Conservation (phyloP, 2,888 invertebrate species). For the Geophilus truncorum region DNA sequence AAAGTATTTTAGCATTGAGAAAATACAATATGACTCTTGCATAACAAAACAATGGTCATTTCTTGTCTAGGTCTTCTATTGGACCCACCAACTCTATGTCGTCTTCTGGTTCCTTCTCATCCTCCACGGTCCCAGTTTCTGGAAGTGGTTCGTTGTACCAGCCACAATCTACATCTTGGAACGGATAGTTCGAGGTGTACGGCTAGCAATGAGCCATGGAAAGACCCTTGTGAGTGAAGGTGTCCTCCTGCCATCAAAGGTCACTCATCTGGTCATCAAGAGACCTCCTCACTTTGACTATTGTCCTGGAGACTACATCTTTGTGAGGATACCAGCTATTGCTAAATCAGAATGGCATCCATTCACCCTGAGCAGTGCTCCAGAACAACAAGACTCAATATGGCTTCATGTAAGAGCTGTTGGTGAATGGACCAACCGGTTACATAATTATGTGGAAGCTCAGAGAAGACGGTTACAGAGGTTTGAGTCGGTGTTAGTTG, state of each 20-base stretch:
- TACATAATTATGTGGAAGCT: constrained; percentile 77
- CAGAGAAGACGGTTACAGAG: constrained; percentile 56
- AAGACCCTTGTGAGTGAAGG: constrained; percentile 87
- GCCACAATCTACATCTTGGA: constrained; percentile 73
- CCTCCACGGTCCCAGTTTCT: constrained; percentile 86
- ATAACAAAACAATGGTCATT: too few relatives aligned
- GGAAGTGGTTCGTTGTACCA: constrained; percentile 89
- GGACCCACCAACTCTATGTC: constrained; percentile 80
- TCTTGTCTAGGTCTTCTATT: constrained; percentile 72
- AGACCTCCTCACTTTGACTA: constrained; percentile 80
- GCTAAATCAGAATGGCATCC: constrained; percentile 96
- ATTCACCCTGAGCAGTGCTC: constrained; percentile 92
- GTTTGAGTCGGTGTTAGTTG: neutral
- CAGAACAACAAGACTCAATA: constrained; percentile 85
- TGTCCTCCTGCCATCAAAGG: constrained; percentile 76
- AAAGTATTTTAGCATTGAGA: too few relatives aligned
- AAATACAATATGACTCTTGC: too few relatives aligned
- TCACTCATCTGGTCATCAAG: constrained; percentile 84
- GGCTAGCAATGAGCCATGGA: constrained; percentile 54
- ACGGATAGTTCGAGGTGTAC: constrained; percentile 58
- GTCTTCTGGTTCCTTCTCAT: constrained; percentile 79
- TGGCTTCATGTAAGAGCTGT: constrained; percentile 91
- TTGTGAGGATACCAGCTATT: constrained; percentile 84
- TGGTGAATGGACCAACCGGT: constrained; percentile 87
- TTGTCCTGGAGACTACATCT: constrained; percentile 89